A percentile compares a stretch with the other conserved stretches of the same genome.
phyloP scores from a whole-genome alignment of 2,797 vertebrate species.

The Enteromius viviparus region DNA sequence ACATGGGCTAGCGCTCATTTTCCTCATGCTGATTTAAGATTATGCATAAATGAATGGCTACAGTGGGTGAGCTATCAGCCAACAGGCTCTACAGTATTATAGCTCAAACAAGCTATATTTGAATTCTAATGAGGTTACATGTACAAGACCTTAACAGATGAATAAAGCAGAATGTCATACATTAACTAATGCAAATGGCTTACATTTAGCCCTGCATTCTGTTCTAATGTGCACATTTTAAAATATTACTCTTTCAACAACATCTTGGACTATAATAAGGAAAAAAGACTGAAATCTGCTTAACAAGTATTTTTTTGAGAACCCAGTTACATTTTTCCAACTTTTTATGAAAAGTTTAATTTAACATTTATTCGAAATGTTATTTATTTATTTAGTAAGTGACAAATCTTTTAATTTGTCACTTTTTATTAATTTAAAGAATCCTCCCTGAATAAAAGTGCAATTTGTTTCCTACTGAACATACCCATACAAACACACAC shows the following conservation, averaged over 20 bases:
- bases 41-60: slow-evolving; percentile 29
- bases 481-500: not conserved
- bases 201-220: slow-evolving; percentile 6
- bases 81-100: slow-evolving; percentile 16
- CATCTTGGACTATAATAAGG: not conserved
- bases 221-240: not conserved
- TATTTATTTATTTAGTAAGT: not conserved
- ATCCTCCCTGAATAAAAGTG: not conserved
- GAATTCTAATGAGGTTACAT: slow-evolving; percentile 32
- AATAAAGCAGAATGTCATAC: not conserved
- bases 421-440: not conserved
- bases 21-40: slow-evolving; percentile 46
- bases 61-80: slow-evolving; percentile 4
- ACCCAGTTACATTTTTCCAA: not conserved
- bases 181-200: not conserved
- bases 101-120: slow-evolving; percentile 15
- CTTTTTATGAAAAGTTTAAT: not conserved
- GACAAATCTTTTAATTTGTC: not conserved
- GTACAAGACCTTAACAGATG: slow-evolving; percentile 3
- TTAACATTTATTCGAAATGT: not conserved
- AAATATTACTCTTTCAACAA: not conserved
- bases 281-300: not conserved
- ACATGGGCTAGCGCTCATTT: slow-evolving; percentile 29
- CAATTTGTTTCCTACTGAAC: not conserved
- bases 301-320: not conserved